These are phyloP conservation scores for Campaea margaritaria DNA, from an alignment of 2,888 invertebrate species.

Conservation along the genomic window DNA sequence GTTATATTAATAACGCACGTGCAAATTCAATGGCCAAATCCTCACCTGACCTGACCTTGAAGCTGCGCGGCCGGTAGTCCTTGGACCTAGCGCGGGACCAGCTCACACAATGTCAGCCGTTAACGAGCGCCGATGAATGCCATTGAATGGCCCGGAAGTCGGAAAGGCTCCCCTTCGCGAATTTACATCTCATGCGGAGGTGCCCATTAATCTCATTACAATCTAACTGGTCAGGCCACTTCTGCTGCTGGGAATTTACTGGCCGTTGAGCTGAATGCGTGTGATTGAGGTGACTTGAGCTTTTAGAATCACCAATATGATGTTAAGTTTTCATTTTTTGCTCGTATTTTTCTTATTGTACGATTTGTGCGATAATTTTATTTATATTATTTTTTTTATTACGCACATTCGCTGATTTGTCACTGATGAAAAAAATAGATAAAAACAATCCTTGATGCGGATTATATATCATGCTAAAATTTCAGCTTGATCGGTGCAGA, in stretches of 20 bases:
- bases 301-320: too few relatives aligned
- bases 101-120: slow-evolving; percentile 48
- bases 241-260: background rate
- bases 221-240: slow-evolving; percentile 14
- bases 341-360: too few relatives aligned
- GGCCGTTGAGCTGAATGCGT: background rate
- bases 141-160: slow-evolving; percentile 31
- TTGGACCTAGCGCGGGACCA: slow-evolving; percentile 42
- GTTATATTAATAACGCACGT: slow-evolving; percentile 21
- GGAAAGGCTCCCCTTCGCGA: slow-evolving; percentile 26
- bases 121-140: slow-evolving; percentile 44
- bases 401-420: too few relatives aligned
- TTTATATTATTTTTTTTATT: too few relatives aligned
- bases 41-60: slow-evolving; percentile 52
- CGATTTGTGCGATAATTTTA: too few relatives aligned
- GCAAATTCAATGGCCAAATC: slow-evolving; percentile 3
- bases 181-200: slow-evolving; percentile 10
- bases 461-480: too few relatives aligned
- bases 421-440: too few relatives aligned
- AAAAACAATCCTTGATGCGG: too few relatives aligned
- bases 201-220: slow-evolving; percentile 3
- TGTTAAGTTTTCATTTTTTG: too few relatives aligned
- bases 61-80: slow-evolving; percentile 37
- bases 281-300: too few relatives aligned
- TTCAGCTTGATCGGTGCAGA: too few relatives aligned